Conservation (phyloP, 2,888 invertebrate genomes). For the Synergus gifuensis region DNA sequence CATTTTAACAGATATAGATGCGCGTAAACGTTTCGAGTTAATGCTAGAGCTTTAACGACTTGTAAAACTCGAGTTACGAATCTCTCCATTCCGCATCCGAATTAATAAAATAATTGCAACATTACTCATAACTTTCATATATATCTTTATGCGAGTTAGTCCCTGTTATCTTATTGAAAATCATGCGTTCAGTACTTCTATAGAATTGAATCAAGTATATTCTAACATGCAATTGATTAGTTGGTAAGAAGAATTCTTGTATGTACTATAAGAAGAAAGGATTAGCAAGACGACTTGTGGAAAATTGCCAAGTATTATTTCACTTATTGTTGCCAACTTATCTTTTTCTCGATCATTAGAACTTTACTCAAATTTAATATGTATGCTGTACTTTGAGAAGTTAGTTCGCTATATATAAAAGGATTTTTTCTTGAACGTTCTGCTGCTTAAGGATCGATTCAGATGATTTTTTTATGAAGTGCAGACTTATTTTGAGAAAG, state of each 20-base stretch:
- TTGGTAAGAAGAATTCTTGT: neutral
- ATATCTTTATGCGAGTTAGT: neutral
- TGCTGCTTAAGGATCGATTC: neutral
- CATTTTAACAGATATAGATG: slow-evolving; percentile 25
- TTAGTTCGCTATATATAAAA: neutral
- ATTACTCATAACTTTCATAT: neutral
- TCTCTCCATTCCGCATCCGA: neutral
- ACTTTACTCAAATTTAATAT: slow-evolving; percentile 23
- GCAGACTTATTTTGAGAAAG: neutral
- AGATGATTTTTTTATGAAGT: neutral
- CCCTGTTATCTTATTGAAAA: neutral
- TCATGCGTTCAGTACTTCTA: neutral
- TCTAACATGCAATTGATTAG: neutral
- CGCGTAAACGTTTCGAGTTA: slow-evolving; percentile 25
- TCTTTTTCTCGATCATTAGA: slow-evolving; percentile 2
- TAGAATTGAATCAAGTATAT: neutral
- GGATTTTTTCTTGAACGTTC: neutral
- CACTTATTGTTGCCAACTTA: slow-evolving; percentile 9
- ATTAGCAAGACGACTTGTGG: slow-evolving; percentile 15
- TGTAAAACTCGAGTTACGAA: neutral
- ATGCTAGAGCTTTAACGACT: slow-evolving; percentile 24
- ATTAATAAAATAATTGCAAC: neutral
- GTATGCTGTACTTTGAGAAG: neutral
- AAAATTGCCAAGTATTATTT: slow-evolving; percentile 15
- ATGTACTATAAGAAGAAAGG: neutral